phyloP scores from a whole-genome alignment of 2,888 invertebrate genomes.

The Linnaemya tessellans region DNA sequence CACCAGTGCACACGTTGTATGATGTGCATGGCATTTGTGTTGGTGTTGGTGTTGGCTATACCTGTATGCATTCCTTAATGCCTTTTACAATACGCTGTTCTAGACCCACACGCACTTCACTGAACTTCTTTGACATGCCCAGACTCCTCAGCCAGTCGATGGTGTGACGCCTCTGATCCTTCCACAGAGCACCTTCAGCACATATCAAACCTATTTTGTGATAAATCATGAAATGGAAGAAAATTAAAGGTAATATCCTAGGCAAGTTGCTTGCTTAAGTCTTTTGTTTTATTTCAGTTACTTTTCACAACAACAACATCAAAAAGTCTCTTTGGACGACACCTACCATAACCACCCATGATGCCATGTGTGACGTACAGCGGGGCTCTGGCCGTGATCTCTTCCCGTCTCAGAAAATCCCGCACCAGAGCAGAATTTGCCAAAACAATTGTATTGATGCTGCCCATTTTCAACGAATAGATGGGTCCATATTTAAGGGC shows the following conservation, averaged over 20 bases:
- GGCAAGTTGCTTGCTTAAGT: conserved; percentile 73
- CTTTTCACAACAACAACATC: no score
- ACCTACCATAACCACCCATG: conserved; percentile 93
- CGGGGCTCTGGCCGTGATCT: conserved; percentile 89
- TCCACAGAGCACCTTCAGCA: conserved; percentile 92
- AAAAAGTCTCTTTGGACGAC: neutral
- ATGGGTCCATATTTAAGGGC: conserved; percentile 89
- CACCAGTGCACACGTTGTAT: neutral
- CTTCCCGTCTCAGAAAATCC: conserved; percentile 89
- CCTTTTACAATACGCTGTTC: conserved; percentile 87
- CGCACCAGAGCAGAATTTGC: conserved; percentile 89
- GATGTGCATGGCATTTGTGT: neutral
- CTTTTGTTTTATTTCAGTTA: conserved; percentile 64
- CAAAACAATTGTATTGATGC: conserved; percentile 89
- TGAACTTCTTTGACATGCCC: conserved; percentile 87
- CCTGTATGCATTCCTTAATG: conserved; percentile 86
- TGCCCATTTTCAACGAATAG: conserved; percentile 90
- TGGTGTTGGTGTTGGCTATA: conserved; percentile 58
- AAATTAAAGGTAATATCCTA: neutral
- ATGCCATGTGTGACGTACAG: conserved; percentile 93
- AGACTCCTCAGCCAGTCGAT: conserved; percentile 89
- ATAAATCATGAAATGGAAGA: neutral
- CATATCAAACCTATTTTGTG: conserved; percentile 89
- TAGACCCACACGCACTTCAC: conserved; percentile 86
- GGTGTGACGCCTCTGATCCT: conserved; percentile 90